Base-by-base conservation (phyloP, 2,113 vertebrate genomes). In the Dromaius novaehollandiae region DNA sequence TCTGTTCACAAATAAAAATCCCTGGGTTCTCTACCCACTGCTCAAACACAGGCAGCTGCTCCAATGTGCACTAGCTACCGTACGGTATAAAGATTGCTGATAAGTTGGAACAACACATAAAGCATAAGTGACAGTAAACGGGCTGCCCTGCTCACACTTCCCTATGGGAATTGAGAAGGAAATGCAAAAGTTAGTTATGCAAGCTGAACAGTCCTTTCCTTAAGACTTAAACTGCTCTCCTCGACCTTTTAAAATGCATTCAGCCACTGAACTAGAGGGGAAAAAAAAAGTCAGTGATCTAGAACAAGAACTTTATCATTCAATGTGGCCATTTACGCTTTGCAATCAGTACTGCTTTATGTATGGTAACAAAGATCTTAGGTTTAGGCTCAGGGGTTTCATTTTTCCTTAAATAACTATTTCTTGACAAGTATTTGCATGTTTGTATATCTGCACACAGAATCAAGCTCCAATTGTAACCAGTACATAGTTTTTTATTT, bases 81-180 rank as follows among this genome's bases (percentile, higher is more conserved):
- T 7, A 53, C 7, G 40, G 40, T 68, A 26, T 32, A 46, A 36
- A 13, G 28, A 53, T 0, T 3, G 40, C 36, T 93, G 53, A 44
- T 6, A 36, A 9, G 6, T 0, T 2, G 48, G 26, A 81, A 34
- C 13, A 84, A 55, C 1, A 2, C 16, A 32, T 1, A 10, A 38
- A 48, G 28, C 5, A 1, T 38, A 36, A 24, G 56, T 2, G 2
- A 70, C 12, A n/a, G 16, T 65, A 70, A 48, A 38, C 20, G 2
- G 17, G 46, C 50, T 75, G 73, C 55, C 30, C 81, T 65, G 56
- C 53, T 58, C 78, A 69, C 36, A 13, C 7, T 28, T 28, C 50
- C 77, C 25, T 42, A 13, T 0, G 0, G 42, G 50, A 63, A 7
- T 12, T 28, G 22, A 87, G 0, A 26, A 5, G 7, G 26, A 14